Conservation (phyloP, 2,888 invertebrate species). For the Lasioglossum figueresi region DNA sequence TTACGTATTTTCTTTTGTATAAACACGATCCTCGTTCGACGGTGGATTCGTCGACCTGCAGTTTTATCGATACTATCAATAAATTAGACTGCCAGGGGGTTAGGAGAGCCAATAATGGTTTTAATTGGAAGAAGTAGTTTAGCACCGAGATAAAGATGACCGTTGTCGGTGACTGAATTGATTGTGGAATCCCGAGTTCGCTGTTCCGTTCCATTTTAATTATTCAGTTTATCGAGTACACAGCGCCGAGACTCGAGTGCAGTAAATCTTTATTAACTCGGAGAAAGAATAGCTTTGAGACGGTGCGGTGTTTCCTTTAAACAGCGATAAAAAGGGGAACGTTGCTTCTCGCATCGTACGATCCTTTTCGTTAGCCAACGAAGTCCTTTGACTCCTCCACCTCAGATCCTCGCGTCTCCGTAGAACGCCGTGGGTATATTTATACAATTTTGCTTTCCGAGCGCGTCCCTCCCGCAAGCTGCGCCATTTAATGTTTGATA, state of each 20-base stretch:
- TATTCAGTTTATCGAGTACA: neutral
- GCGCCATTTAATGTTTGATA: slow-evolving; percentile 47
- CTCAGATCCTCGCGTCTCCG: slow-evolving; percentile 23
- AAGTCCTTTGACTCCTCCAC: slow-evolving; percentile 27
- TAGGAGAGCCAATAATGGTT: neutral
- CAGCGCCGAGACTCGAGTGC: neutral
- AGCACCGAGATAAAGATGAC: neutral
- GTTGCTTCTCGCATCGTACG: neutral
- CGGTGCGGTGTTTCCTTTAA: slow-evolving; percentile 14
- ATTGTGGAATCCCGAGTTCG: neutral
- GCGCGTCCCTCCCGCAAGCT: neutral
- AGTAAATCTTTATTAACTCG: neutral
- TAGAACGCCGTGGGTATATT: slow-evolving; percentile 24
- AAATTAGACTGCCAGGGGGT: neutral
- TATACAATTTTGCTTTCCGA: slow-evolving; percentile 33
- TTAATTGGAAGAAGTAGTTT: neutral
- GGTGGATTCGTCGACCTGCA: neutral
- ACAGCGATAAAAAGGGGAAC: neutral
- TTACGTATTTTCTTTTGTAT: neutral
- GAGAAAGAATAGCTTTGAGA: neutral
- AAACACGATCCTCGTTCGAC: neutral
- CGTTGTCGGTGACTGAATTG: neutral
- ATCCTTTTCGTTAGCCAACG: slow-evolving; percentile 42
- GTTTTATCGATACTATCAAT: neutral
- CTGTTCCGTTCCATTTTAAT: slow-evolving; percentile 1